These are phyloP conservation scores for Clarias magur DNA, from an alignment of 2,113 vertebrate genomes.

Conservation along the genomic window DNA sequence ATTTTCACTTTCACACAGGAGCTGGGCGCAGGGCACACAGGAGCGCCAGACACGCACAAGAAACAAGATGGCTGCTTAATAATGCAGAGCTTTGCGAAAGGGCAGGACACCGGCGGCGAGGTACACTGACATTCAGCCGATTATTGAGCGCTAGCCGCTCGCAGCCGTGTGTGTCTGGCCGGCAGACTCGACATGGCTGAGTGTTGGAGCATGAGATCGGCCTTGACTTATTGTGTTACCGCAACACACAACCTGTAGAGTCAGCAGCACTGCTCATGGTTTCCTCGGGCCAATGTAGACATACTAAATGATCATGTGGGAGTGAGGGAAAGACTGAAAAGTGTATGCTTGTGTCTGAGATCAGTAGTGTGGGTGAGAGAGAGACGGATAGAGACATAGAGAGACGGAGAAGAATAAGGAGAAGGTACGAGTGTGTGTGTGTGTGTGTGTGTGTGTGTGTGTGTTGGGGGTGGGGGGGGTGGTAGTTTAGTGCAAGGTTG, in stretches of 20 bases:
- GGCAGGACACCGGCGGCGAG: constrained; percentile 69
- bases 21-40: constrained; percentile 43
- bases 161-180: constrained; percentile 53
- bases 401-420: not conserved
- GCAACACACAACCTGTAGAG: constrained; percentile 44
- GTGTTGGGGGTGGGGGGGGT: no score
- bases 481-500: not conserved
- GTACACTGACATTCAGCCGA: constrained; percentile 73
- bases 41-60: constrained; percentile 61
- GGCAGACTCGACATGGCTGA: constrained; percentile 27
- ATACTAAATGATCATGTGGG: not conserved
- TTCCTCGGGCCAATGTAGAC: not conserved
- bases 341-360: not conserved
- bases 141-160: constrained; percentile 59
- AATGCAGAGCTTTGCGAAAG: constrained; percentile 78
- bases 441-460: not conserved
- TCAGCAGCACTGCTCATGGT: not conserved
- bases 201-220: constrained; percentile 49
- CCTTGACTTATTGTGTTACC: constrained; percentile 49
- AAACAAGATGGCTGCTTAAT: constrained; percentile 74
- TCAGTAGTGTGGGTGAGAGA: not conserved
- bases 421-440: not conserved
- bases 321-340: not conserved
- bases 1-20: constrained; percentile 67
- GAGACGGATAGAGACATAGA: not conserved